These are phyloP conservation scores for Acridotheres tristis DNA, from an alignment of 2,797 vertebrate genomes.

Conservation along the genomic window DNA sequence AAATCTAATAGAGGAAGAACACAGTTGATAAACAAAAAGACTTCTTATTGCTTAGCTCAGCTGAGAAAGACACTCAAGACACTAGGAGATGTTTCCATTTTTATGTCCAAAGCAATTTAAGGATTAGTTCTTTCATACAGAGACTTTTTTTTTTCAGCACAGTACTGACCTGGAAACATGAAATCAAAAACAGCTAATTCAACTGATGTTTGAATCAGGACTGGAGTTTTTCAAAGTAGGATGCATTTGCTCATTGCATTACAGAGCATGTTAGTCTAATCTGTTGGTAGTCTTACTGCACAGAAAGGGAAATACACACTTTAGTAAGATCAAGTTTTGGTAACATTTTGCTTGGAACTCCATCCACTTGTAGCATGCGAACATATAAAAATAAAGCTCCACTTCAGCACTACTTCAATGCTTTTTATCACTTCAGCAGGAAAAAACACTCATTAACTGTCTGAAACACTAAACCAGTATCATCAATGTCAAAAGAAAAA, in stretches of 20 bases:
- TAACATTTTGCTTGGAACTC: neutral
- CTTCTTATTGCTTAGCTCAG: conserved; percentile 18
- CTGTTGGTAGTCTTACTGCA: neutral
- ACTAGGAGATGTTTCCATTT: conserved; percentile 13
- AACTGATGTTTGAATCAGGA: neutral
- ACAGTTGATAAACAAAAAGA: neutral
- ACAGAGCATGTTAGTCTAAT: neutral
- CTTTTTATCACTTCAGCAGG: neutral
- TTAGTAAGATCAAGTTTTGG: neutral
- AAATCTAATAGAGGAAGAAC: neutral
- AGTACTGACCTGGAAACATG: neutral
- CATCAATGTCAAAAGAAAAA: neutral
- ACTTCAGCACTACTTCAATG: neutral
- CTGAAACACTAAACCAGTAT: neutral
- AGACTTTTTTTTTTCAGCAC: neutral
- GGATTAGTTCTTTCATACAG: conserved; percentile 16
- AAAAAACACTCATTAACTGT: neutral
- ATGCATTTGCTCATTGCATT: neutral
- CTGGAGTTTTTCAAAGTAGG: neutral
- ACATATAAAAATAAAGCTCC: neutral
- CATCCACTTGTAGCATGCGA: neutral
- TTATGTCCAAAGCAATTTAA: conserved; percentile 30
- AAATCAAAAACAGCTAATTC: conserved; percentile 3
- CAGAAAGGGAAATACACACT: neutral
- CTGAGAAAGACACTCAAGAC: neutral